Evolutionary conservation across 2,113 vertebrate species (phyloP).

Genomic region (Solea senegalensis): DNA sequence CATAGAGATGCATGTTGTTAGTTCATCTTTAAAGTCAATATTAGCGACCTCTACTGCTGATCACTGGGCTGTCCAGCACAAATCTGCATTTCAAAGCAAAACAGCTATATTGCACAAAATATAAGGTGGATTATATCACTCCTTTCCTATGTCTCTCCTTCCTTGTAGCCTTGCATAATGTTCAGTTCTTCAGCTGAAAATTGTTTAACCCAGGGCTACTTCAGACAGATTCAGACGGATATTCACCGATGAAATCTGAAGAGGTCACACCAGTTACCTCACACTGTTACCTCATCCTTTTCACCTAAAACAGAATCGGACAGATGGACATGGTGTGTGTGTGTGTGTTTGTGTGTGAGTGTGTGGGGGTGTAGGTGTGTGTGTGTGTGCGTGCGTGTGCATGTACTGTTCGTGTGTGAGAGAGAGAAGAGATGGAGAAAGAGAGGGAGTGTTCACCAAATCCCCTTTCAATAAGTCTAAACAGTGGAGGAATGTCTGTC

Average conservation of each 20-base stretch:
- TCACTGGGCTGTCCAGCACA: too few species aligned
- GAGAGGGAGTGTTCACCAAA: slow-evolving; percentile 36
- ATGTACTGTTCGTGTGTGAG: slow-evolving; percentile 37
- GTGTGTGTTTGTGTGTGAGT: slow-evolving; percentile 37
- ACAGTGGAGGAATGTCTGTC: slow-evolving; percentile 72
- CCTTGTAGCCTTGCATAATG: too few species aligned
- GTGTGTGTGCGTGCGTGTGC: slow-evolving; percentile 25
- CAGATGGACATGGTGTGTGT: slow-evolving; percentile 63
- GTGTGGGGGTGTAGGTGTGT: slow-evolving; percentile 35
- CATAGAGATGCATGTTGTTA: too few species aligned
- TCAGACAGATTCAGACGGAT: too few species aligned
- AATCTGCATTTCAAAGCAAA: too few species aligned
- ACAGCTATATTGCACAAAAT: too few species aligned
- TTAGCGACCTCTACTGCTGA: too few species aligned
- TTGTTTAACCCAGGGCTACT: too few species aligned
- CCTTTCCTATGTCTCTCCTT: too few species aligned
- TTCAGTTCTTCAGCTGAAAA: too few species aligned
- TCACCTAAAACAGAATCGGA: slow-evolving; percentile 61
- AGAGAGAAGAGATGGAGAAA: background rate
- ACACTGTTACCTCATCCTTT: slow-evolving; percentile 72
- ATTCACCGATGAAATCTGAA: background rate
- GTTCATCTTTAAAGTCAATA: too few species aligned
- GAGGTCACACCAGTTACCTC: slow-evolving; percentile 7
- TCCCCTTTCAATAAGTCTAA: slow-evolving; percentile 66
- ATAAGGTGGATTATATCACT: too few species aligned